Percentiles rank a stretch among this genome's conserved stretches.
Conservation (phyloP, 2,113 vertebrate species). For the Corvus hawaiiensis region DNA sequence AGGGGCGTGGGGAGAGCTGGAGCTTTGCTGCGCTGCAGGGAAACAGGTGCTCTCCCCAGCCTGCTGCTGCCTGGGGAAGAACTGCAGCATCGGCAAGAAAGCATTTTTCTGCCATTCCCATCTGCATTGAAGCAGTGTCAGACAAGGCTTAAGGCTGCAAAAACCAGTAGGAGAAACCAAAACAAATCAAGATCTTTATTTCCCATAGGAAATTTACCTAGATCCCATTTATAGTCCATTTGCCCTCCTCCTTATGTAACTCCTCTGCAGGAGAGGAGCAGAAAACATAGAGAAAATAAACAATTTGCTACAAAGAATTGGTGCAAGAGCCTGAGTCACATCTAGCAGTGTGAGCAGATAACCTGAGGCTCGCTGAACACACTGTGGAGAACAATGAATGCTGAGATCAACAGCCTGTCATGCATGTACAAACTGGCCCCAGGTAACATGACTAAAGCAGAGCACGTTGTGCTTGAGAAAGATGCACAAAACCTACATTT, state of each 20-base stretch:
- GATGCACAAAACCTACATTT: background rate
- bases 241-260: conserved; percentile 19
- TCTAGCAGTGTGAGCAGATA: background rate
- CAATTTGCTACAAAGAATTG: background rate
- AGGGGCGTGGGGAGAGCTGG: background rate
- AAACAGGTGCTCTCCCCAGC: background rate
- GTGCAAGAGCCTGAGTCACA: conserved; percentile 22
- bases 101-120: background rate
- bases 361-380: background rate
- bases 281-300: conserved; percentile 1
- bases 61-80: background rate
- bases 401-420: background rate
- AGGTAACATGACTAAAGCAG: background rate
- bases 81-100: background rate
- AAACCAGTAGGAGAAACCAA: background rate
- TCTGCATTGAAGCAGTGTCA: background rate
- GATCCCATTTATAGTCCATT: conserved; percentile 9
- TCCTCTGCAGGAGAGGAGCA: background rate
- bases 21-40: background rate
- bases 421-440: background rate
- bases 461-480: background rate
- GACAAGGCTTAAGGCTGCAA: background rate
- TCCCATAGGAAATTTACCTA: conserved; percentile 29
- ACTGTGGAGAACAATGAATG: background rate
- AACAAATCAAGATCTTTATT: conserved; percentile 7